Evolutionary conservation across 2,888 invertebrate genomes (phyloP), one percentile per base, ranked within the genome.

Genomic region (Melanostoma scalare): DNA sequence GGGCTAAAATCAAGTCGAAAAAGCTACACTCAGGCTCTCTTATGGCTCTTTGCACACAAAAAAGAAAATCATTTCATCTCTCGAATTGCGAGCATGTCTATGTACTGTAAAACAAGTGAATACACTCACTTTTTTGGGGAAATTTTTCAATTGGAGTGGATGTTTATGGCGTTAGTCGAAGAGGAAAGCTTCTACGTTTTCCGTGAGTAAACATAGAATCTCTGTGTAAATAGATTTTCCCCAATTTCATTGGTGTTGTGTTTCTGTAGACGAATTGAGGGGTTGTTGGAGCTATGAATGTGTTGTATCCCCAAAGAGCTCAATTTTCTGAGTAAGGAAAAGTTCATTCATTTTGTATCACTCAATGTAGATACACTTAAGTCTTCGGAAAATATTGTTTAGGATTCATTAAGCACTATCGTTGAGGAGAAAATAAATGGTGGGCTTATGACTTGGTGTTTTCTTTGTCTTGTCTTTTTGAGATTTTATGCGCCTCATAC

Each of bases 11-110:
- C 30, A 3, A 30, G 38, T 31, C 30, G 33, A 44, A 61, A 72
- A 82, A 67, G 61, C 77, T 68, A 38, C 44, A 58, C 31, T 0
- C 0, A n/a, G 1, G 9, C 20, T 46, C 72, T 53, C 52, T 50
- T 3, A 61, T 67, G 65, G 9, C 20, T 31, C 36, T 6, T 20
- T 31, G 36, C n/a, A 30, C 6, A 20, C 20, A 20, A 20, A 20
- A 31, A 33, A 10, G 4, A 44, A 46, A 30, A 48, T 33, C 9
- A 31, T 60, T 33, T 60, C 6, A 20, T 46, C 20, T 46, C 44
- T 61, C 36, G 10, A 10, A 6, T 0, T 38, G 44, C 36, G 30
- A 42, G 6, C 31, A 8, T 58, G 8, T 38, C 36, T 61, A 30
- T 61, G 35, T 61, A 10, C 5, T 36, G 30, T 9, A 36, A 4